Base-by-base conservation (phyloP, 2,113 vertebrate genomes). In the Phalacrocorax aristotelis region DNA sequence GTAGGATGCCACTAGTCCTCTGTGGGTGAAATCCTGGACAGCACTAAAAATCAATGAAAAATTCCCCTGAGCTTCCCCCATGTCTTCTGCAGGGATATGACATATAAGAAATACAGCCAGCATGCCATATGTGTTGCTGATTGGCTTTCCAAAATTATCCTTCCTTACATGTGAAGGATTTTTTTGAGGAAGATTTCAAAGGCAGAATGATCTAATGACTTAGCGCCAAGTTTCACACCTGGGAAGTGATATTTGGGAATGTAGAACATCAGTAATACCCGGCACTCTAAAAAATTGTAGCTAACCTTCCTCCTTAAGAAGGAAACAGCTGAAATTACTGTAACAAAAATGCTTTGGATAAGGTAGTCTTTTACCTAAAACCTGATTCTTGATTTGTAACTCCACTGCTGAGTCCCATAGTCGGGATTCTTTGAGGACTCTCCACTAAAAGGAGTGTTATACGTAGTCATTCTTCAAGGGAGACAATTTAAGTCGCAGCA, bases 391-490 rank as follows among this genome's bases (percentile, higher is more conserved):
- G 74, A 71, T 96, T 96, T 96, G 91, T 89, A 82, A 79, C 74
- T 93, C 52, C 1, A 2, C 21, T 61, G 52, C n/a, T 20, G 10
- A 94, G 44, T 87, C 52, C 38, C 23, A 64, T 51, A 19, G 74
- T 20, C 76, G 34, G 44, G 84, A 96, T 75, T 89, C 69, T 96
- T 97, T 91, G 57, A 97, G 84, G 77, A 89, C 38, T 91, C 57
- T 79, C 62, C 57, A 69, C 65, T 93, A 76, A 91, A 93, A 93
- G 34, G 22, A 82, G 42, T 19, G 27, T 84, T 94, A 94, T 29
- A 87, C 30, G 65, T 82, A 95, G 83, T 64, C 87, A 34, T 94
- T 76, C 87, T 96, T 87, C 77, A 85, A 64, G 61, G n/a, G 26
- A 91, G 65, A 91, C 80, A 75, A 94, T 95, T 95, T 94, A 84